Evolutionary conservation across 2,797 vertebrate genomes (phyloP), one percentile per base, ranked within the genome.

Genomic region (Acrossocheilus wenchowensis): DNA sequence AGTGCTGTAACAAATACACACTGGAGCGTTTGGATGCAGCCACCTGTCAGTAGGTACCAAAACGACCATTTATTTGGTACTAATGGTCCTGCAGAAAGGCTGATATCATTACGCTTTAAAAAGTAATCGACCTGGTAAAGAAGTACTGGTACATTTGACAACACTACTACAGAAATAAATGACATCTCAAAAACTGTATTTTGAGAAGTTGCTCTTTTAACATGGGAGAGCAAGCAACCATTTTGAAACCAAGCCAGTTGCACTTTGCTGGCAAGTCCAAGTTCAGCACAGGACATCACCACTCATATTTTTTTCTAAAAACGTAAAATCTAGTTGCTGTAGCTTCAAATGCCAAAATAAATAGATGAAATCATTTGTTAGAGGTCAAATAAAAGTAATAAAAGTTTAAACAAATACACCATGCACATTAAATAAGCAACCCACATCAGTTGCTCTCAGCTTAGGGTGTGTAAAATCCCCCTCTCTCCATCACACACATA

Each of bases 391-490:
- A 75, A 48, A 60, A 77, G 19, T 48, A 75, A 77, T 26, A 66
- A 77, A 77, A 11, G 30, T 45, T 78, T 64, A 84, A 84, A 85
- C 48, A 85, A 78, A 78, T 34, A 78, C n/a, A 23, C 21, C 39
- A 34, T 50, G 26, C 45, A 73, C 68, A 60, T 81, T 71, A 79
- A 85, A 85, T 72, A 60, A 81, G 36, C 50, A 60, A 41, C 71
- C 45, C 71, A 66, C 34, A 75, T 88, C 60, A 71, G 54, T 80
- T 87, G 77, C 80, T 83, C 41, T 78, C 34, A 45, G 64, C 57
- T 73, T 73, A 34, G 64, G 54, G 26, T 69, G 64, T 77, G 81
- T 74, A 83, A 75, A 71, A 45, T 71, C 21, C 57, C 64, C 73
- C 26, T 36, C 43, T 79, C 54, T 21, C 43, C 73, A 54, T 78